Conservation (phyloP, 2,113 vertebrate species). For the Myotis yumanensis region DNA sequence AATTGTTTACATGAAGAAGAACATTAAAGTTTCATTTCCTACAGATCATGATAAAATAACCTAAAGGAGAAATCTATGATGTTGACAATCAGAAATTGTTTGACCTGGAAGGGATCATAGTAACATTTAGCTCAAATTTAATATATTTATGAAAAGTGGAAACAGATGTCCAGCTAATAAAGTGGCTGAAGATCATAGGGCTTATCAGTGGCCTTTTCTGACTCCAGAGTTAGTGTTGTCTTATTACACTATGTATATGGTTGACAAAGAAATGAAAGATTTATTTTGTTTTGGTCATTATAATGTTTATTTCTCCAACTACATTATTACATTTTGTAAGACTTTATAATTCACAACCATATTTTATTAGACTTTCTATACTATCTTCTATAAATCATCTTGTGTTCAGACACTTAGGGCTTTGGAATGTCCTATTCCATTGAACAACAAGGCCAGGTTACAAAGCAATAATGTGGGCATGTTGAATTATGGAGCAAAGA, state of each 20-base stretch:
- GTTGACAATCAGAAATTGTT: not conserved
- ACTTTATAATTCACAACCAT: not conserved
- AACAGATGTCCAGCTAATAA: not conserved
- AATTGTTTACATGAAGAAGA: not conserved
- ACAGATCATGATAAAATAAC: not conserved
- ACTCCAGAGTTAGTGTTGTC: not conserved
- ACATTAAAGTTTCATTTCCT: not conserved
- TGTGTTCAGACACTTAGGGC: not conserved
- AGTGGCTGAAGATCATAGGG: not conserved
- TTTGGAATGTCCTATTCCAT: not conserved
- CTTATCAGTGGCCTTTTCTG: not conserved
- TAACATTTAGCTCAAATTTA: not conserved
- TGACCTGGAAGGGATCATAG: not conserved
- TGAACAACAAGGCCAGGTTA: constrained; percentile 2
- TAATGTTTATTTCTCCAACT: not conserved
- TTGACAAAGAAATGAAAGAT: not conserved
- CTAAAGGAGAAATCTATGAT: not conserved
- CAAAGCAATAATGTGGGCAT: not conserved
- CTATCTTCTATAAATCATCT: not conserved
- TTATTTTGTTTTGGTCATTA: constrained; percentile 10
- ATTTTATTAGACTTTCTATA: not conserved
- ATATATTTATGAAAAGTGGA: not conserved
- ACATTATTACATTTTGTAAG: not conserved
- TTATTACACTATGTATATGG: not conserved
- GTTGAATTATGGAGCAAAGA: not conserved